Percentiles rank a stretch among this genome's conserved stretches.
Evolutionary conservation across 2,113 vertebrate species (phyloP).

Genomic region (Pachypanchax playfairii): DNA sequence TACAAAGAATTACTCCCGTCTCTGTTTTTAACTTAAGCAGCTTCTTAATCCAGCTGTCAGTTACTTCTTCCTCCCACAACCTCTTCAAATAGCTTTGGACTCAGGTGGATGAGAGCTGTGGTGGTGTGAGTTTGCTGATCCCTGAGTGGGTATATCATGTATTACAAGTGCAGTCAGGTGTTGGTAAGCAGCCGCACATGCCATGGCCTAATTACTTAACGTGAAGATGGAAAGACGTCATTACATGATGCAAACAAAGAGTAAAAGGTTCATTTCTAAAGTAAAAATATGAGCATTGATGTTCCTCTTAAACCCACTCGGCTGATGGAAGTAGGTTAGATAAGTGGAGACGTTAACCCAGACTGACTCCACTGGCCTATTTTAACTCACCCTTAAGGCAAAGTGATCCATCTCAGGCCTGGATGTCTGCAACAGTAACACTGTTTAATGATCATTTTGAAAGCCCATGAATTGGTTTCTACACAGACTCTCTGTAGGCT

Average conservation of each 20-base stretch:
- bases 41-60: conserved; percentile 44
- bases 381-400: conserved; percentile 67
- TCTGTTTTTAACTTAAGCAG: conserved; percentile 25
- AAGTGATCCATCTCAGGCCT: conserved; percentile 38
- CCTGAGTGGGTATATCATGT: conserved; percentile 10
- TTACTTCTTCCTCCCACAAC: conserved; percentile 25
- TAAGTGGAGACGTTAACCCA: conserved; percentile 53
- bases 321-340: conserved; percentile 70
- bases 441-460: neutral
- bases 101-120: conserved; percentile 29
- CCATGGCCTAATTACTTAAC: conserved; percentile 41
- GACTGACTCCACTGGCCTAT: conserved; percentile 67
- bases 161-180: conserved; percentile 42
- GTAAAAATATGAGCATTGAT: neutral
- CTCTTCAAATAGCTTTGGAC: conserved; percentile 23
- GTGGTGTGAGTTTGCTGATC: conserved; percentile 8
- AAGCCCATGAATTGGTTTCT: neutral
- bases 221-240: conserved; percentile 18
- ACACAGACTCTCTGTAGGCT: too few relatives aligned
- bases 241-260: neutral
- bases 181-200: conserved; percentile 31
- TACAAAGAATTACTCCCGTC: conserved; percentile 4
- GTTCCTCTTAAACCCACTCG: neutral
- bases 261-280: too few relatives aligned
- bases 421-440: conserved; percentile 32